phyloP scores from a whole-genome alignment of 1,140 invertebrate species.

The Papilio machaon region DNA sequence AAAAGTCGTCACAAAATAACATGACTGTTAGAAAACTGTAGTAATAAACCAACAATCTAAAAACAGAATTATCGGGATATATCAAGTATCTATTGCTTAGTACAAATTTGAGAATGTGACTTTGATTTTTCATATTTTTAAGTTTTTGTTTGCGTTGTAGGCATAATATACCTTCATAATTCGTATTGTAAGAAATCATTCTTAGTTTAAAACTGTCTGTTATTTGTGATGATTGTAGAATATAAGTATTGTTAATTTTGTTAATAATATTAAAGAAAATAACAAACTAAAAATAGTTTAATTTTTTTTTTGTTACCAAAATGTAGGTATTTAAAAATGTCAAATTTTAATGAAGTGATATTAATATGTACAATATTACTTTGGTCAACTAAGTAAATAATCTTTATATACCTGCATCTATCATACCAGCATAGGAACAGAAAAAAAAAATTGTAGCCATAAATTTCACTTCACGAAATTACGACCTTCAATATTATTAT shows the following conservation, averaged over 20 bases:
- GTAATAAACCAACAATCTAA: background rate
- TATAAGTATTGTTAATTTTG: background rate
- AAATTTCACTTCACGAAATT: constrained; percentile 5
- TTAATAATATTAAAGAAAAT: background rate
- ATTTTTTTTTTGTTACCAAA: too few species aligned
- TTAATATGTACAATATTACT: too few species aligned
- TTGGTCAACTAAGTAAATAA: too few species aligned
- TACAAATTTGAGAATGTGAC: background rate
- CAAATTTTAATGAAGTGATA: too few species aligned
- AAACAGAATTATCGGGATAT: background rate
- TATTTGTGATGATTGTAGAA: background rate
- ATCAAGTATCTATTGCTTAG: too few species aligned
- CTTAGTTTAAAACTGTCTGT: background rate
- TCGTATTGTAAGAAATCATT: background rate
- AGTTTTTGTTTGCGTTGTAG: background rate
- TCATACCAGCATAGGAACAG: background rate
- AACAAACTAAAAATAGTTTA: background rate
- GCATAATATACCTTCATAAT: background rate
- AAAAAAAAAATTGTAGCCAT: background rate
- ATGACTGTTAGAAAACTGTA: background rate
- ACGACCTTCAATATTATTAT: background rate
- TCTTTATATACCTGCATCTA: background rate
- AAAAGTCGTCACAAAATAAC: background rate
- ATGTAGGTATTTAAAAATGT: too few species aligned
- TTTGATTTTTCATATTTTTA: background rate